phyloP scores from a whole-genome alignment of 2,888 invertebrate species.

The Lepidocyrtoides sp. region DNA sequence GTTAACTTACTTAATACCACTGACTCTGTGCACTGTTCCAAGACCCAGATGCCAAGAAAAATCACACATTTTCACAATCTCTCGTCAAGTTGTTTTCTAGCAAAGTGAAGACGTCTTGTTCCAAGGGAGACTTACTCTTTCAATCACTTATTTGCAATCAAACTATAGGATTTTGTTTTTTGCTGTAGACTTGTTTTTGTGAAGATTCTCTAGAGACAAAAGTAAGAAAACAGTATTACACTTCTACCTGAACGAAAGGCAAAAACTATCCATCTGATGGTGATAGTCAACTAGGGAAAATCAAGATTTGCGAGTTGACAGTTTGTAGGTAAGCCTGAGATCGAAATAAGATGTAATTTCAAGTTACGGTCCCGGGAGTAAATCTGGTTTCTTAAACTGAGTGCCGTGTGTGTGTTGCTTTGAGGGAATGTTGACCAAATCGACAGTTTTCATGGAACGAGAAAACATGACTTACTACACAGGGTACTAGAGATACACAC shows the following conservation, averaged over 20 bases:
- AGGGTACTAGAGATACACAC: too few relatives aligned
- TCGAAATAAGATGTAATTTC: neutral
- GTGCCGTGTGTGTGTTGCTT: neutral
- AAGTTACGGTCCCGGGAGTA: neutral
- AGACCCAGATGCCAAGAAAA: conserved; percentile 21
- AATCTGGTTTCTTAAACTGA: neutral
- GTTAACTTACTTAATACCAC: too few relatives aligned
- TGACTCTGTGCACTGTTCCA: too few relatives aligned
- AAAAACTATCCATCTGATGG: too few relatives aligned
- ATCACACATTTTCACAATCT: conserved; percentile 19
- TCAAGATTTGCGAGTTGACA: neutral
- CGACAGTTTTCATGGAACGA: neutral
- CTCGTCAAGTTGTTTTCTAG: conserved; percentile 1
- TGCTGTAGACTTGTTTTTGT: neutral
- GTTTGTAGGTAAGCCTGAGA: neutral
- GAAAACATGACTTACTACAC: too few relatives aligned
- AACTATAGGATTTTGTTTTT: neutral
- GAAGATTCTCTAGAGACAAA: neutral
- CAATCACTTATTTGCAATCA: neutral
- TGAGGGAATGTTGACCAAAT: neutral
- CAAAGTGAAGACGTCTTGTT: conserved; percentile 27
- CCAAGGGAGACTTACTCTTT: conserved; percentile 17
- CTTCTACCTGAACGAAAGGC: neutral
- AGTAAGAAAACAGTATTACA: neutral
- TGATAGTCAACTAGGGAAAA: neutral